Conservation (phyloP, 2,797 vertebrate species). For the Amblyopsis hoosieri region DNA sequence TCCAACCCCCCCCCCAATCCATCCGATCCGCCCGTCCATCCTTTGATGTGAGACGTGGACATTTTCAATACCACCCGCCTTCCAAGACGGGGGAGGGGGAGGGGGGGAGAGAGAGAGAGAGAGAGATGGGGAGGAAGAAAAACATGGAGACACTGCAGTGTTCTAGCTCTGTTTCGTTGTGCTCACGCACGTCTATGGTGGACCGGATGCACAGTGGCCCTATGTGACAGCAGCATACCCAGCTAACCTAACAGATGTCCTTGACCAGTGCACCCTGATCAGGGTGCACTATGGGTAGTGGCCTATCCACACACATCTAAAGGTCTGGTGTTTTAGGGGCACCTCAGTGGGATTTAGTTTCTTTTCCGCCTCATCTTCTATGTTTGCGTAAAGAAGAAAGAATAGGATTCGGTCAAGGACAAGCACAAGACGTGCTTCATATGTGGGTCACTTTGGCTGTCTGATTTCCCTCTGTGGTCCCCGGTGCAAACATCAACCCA, state of each 20-base stretch:
- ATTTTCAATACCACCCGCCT: conserved; percentile 65
- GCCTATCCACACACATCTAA: conserved; percentile 10
- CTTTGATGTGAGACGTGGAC: conserved; percentile 68
- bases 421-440: conserved; percentile 51
- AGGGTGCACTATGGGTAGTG: conserved; percentile 24
- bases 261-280: conserved; percentile 30
- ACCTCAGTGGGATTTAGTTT: conserved; percentile 2
- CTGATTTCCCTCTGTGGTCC: conserved; percentile 52
- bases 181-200: conserved; percentile 32
- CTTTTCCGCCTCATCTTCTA: conserved; percentile 14
- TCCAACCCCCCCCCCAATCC: neutral
- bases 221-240: conserved; percentile 21
- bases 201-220: conserved; percentile 31
- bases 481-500: conserved; percentile 60
- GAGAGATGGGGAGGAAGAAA: conserved; percentile 16
- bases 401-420: conserved; percentile 66
- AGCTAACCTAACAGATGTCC: conserved; percentile 38
- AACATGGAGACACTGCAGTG: conserved; percentile 56
- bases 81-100: conserved; percentile 15
- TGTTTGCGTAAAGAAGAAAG: conserved; percentile 32
- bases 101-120: conserved; percentile 4
- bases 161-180: conserved; percentile 41
- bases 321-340: conserved; percentile 1
- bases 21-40: conserved; percentile 31
- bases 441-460: conserved; percentile 70